Evolutionary conservation across 2,888 invertebrate genomes (phyloP).

Genomic region (Clostera curtula): DNA sequence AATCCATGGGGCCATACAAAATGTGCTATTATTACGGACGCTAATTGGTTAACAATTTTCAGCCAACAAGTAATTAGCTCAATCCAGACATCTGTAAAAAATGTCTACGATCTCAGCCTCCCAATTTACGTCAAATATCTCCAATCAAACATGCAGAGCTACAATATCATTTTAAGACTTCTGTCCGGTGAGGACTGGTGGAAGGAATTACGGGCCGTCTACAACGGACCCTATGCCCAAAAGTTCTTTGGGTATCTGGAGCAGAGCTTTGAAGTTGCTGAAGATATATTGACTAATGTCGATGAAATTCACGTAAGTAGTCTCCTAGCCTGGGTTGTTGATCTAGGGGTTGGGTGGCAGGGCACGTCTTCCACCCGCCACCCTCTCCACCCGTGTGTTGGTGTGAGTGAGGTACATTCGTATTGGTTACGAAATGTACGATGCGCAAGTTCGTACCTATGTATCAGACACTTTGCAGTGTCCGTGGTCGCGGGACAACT

Average conservation of each 20-base stretch:
- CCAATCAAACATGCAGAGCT: conserved; percentile 48
- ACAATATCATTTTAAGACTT: conserved; percentile 46
- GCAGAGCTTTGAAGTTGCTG: conserved; percentile 45
- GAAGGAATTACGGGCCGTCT: conserved; percentile 37
- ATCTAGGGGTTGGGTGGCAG: too few species aligned
- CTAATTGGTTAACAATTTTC: conserved; percentile 21
- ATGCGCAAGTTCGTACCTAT: too few species aligned
- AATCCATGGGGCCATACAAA: too few species aligned
- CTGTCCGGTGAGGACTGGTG: conserved; percentile 61
- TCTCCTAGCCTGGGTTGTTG: neutral
- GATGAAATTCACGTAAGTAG: conserved; percentile 62
- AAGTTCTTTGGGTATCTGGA: conserved; percentile 48
- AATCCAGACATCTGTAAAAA: conserved; percentile 39
- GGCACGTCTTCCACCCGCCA: too few species aligned
- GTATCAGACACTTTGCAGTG: too few species aligned
- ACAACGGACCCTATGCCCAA: conserved; percentile 40
- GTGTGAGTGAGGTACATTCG: too few species aligned
- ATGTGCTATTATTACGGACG: neutral
- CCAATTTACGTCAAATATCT: conserved; percentile 56
- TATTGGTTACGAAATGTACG: too few species aligned
- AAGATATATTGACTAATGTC: conserved; percentile 49
- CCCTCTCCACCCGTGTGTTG: too few species aligned
- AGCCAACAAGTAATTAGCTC: conserved; percentile 40
- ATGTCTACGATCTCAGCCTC: conserved; percentile 51
- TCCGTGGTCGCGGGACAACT: too few species aligned